Evolutionary conservation across 2,113 vertebrate genomes (phyloP).

Genomic region (Boleophthalmus pectinirostris): DNA sequence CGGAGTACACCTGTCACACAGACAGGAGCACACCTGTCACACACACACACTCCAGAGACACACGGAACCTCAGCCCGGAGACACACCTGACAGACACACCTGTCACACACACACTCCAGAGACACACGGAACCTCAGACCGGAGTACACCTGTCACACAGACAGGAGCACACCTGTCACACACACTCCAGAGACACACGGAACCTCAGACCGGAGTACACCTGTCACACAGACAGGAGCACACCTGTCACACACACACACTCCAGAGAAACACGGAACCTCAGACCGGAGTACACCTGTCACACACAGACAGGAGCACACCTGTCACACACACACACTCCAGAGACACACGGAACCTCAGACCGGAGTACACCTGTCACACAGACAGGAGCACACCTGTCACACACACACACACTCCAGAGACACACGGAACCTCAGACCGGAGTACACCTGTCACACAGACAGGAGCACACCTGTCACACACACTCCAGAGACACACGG

Average conservation of each 20-base stretch:
- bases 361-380: constrained; percentile 93
- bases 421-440: constrained; percentile 90
- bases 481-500: constrained; percentile 87
- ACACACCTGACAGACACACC: too few species aligned
- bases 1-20: constrained; percentile 97
- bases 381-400: constrained; percentile 94
- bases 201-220: constrained; percentile 90
- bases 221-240: constrained; percentile 96
- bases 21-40: constrained; percentile 92
- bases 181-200: constrained; percentile 87
- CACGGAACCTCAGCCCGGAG: constrained; percentile 86
- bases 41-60: too few species aligned
- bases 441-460: constrained; percentile 96
- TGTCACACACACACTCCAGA: too few species aligned
- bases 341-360: constrained; percentile 88
- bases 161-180: constrained; percentile 93
- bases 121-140: constrained; percentile 90
- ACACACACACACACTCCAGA: too few species aligned
- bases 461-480: constrained; percentile 93
- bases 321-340: too few species aligned
- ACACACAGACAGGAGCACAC: constrained; percentile 91
- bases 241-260: too few species aligned
- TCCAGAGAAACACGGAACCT: constrained; percentile 87
- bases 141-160: constrained; percentile 96
- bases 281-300: constrained; percentile 92